A percentile compares a stretch with the other conserved stretches of the same genome.
phyloP scores from a whole-genome alignment of 2,888 invertebrate species.

The Eilema sororculum region DNA sequence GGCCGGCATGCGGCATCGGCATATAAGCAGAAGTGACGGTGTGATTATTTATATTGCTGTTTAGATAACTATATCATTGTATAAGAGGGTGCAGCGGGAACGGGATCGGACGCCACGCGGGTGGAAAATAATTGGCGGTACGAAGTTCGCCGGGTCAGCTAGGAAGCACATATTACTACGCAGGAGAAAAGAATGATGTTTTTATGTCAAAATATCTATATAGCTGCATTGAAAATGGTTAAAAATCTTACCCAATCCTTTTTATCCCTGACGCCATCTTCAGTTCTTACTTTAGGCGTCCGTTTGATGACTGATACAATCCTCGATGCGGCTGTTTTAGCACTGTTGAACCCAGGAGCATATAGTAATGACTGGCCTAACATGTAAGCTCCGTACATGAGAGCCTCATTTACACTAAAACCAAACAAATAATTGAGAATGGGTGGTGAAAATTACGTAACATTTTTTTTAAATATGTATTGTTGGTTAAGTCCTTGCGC shows the following conservation, averaged over 20 bases:
- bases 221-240: not conserved
- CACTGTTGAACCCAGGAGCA: conserved; percentile 92
- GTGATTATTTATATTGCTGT: too few relatives aligned
- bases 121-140: too few relatives aligned
- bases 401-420: conserved; percentile 90
- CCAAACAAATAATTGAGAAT: not conserved
- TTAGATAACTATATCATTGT: too few relatives aligned
- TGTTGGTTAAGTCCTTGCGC: too few relatives aligned
- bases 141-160: too few relatives aligned
- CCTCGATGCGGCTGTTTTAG: conserved; percentile 83
- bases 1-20: too few relatives aligned
- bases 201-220: not conserved
- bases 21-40: too few relatives aligned
- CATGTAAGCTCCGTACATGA: conserved; percentile 93
- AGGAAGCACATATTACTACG: too few relatives aligned
- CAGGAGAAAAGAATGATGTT: too few relatives aligned
- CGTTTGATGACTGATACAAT: conserved; percentile 72
- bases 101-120: too few relatives aligned
- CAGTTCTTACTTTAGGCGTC: conserved; percentile 71
- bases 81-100: too few relatives aligned
- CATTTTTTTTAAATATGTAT: too few relatives aligned
- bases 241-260: conserved; percentile 70
- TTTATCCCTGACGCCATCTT: conserved; percentile 68
- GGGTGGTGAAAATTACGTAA: not conserved
- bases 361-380: conserved; percentile 92